Evolutionary conservation across 2,888 invertebrate genomes (phyloP).

Genomic region (Helicoverpa assulta): DNA sequence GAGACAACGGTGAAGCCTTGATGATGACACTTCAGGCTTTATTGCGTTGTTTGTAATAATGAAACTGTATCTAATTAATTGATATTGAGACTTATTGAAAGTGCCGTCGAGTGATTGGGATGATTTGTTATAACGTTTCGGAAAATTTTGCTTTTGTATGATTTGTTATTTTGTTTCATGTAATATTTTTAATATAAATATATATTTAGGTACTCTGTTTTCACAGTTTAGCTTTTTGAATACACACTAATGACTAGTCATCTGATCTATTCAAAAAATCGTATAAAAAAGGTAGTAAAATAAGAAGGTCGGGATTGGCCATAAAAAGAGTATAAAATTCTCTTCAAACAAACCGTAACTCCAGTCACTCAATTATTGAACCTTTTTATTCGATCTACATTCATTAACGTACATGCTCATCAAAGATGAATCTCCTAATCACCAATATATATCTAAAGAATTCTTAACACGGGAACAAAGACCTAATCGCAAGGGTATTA

Average conservation of each 20-base stretch:
- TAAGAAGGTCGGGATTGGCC: neutral
- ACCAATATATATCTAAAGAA: conserved; percentile 57
- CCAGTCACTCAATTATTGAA: conserved; percentile 48
- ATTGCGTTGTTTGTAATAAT: conserved; percentile 52
- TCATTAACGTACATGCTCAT: conserved; percentile 58
- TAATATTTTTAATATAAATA: neutral
- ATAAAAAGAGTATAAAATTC: neutral
- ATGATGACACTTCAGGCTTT: conserved; percentile 46
- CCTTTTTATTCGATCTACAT: conserved; percentile 37
- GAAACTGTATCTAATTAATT: conserved; percentile 38
- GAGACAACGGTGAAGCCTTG: conserved; percentile 37
- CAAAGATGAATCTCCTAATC: conserved; percentile 58
- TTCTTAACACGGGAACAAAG: conserved; percentile 31
- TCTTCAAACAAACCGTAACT: conserved; percentile 9
- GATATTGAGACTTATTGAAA: conserved; percentile 33
- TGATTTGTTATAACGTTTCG: neutral
- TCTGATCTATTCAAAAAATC: neutral
- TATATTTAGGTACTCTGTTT: neutral
- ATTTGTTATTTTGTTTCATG: no score
- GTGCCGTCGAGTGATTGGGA: conserved; percentile 9
- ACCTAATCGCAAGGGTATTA: conserved; percentile 39
- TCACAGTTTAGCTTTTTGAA: neutral
- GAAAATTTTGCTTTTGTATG: neutral
- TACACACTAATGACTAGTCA: neutral
- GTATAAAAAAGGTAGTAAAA: neutral